phyloP scores from a whole-genome alignment of 2,888 invertebrate species.

The Noctua janthe region DNA sequence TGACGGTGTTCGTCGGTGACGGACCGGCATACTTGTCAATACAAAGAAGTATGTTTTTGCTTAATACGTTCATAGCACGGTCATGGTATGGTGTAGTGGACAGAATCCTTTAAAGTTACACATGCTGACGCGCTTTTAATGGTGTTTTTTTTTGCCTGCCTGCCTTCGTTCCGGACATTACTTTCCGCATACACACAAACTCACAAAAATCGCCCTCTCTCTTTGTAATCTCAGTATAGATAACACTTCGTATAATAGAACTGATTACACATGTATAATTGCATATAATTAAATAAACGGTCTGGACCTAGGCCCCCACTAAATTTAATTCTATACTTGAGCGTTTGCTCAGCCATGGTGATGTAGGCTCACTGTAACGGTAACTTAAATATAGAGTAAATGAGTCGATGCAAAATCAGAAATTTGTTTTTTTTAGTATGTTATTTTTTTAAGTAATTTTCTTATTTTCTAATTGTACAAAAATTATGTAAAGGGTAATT shows the following conservation, averaged over 20 bases:
- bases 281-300: not conserved
- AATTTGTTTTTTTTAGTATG: not conserved
- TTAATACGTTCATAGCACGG: too few species aligned
- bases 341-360: not conserved
- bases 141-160: too few species aligned
- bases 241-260: slow-evolving; percentile 9
- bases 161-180: not conserved
- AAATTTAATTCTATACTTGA: not conserved
- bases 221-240: not conserved
- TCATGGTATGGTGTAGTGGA: too few species aligned
- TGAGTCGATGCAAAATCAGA: not conserved
- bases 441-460: not conserved
- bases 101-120: not conserved
- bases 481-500: not conserved
- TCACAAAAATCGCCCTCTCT: not conserved
- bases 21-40: too few species aligned
- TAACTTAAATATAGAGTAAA: not conserved
- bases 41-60: too few species aligned
- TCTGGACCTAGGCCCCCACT: not conserved
- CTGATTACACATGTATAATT: not conserved
- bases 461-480: not conserved
- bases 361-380: not conserved
- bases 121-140: not conserved
- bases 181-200: not conserved
- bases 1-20: too few species aligned